Evolutionary conservation across 2,888 invertebrate genomes (phyloP).

Genomic region (Leistus spinibarbis): DNA sequence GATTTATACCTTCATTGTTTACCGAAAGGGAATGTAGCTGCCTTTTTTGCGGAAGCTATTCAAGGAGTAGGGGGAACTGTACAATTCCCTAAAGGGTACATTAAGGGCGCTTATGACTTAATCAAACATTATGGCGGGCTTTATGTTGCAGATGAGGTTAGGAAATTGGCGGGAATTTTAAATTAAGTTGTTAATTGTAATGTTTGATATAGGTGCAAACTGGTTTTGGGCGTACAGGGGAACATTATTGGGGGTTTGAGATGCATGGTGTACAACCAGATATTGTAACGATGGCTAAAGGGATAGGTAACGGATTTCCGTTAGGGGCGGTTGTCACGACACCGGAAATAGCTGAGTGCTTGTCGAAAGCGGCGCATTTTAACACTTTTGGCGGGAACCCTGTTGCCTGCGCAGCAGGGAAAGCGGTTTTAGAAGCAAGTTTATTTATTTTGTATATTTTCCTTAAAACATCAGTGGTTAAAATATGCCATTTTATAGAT

Average conservation of each 20-base stretch:
- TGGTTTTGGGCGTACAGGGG: conserved; percentile 94
- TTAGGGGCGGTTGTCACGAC: conserved; percentile 95
- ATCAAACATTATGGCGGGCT: conserved; percentile 84
- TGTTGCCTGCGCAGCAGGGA: conserved; percentile 83
- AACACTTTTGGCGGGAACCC: conserved; percentile 98
- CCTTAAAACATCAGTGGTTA: background rate
- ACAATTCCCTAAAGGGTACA: conserved; percentile 88
- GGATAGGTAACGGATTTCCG: conserved; percentile 95
- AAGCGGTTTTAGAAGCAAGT: conserved; percentile 88
- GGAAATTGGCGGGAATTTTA: background rate
- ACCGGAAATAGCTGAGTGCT: conserved; percentile 78
- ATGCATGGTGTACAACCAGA: conserved; percentile 86
- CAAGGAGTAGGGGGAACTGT: conserved; percentile 95
- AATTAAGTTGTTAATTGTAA: background rate
- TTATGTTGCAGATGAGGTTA: conserved; percentile 89
- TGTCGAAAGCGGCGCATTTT: conserved; percentile 81
- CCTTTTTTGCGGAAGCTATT: conserved; percentile 92
- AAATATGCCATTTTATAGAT: conserved; percentile 58
- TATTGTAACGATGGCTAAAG: conserved; percentile 95
- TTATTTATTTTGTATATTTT: background rate
- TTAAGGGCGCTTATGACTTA: conserved; percentile 79
- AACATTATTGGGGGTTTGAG: conserved; percentile 96
- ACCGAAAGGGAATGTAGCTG: conserved; percentile 81
- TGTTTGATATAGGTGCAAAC: conserved; percentile 82
- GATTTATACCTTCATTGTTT: conserved; percentile 80